A percentile compares a stretch with the other conserved stretches of the same genome.
These are phyloP conservation scores for Lasiurus borealis DNA, from an alignment of 2,113 vertebrate species.

Conservation along the genomic window DNA sequence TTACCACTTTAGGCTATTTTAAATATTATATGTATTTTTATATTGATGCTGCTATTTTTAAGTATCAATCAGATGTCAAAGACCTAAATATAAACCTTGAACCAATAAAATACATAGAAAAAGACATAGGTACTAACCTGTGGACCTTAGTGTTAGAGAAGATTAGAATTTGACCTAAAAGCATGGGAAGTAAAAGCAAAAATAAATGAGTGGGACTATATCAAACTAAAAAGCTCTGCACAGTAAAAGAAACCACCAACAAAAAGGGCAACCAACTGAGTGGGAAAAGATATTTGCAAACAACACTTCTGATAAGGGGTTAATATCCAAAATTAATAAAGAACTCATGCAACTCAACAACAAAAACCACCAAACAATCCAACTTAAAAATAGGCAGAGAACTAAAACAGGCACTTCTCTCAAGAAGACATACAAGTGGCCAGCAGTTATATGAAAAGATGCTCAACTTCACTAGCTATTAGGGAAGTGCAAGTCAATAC, in stretches of 20 bases:
- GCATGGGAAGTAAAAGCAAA: neutral
- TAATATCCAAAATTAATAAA: neutral
- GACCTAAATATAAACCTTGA: neutral
- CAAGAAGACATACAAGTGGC: neutral
- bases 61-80: neutral
- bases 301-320: neutral
- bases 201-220: neutral
- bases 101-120: neutral
- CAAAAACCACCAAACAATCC: neutral
- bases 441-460: neutral
- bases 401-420: neutral
- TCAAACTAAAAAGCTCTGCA: neutral
- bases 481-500: neutral
- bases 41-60: neutral
- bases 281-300: neutral
- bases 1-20: neutral
- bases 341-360: neutral
- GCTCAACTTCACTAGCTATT: neutral
- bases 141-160: neutral
- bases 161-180: neutral
- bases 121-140: neutral
- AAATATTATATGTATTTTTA: neutral
- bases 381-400: neutral
- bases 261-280: neutral
- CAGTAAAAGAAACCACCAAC: neutral